Conservation (phyloP, 1,140 invertebrate genomes). For the Drosophila mayri region DNA sequence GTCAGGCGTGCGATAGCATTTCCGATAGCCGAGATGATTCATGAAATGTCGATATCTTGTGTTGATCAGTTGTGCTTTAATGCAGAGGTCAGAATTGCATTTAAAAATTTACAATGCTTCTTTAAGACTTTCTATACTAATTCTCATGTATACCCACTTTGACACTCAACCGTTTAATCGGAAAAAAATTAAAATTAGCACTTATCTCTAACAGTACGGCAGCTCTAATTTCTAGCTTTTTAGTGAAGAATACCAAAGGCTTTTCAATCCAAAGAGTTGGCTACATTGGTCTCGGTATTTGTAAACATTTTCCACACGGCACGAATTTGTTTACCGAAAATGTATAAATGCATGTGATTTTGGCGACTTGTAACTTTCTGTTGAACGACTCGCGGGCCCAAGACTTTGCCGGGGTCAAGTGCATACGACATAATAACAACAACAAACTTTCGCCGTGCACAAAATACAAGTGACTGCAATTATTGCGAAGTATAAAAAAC, state of each 20-base stretch:
- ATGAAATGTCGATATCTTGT: constrained; percentile 18
- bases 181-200: not conserved
- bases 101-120: not conserved
- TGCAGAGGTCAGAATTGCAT: not conserved
- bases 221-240: not conserved
- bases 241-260: not conserved
- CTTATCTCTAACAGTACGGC: not conserved
- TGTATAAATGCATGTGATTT: constrained; percentile 44
- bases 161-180: too few species aligned
- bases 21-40: constrained; percentile 26
- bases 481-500: constrained; percentile 32
- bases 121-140: too few species aligned
- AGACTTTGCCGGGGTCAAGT: constrained; percentile 20
- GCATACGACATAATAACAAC: not conserved
- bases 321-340: constrained; percentile 25
- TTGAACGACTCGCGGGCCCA: constrained; percentile 16
- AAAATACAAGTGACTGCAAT: constrained; percentile 29
- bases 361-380: constrained; percentile 39
- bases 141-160: too few species aligned
- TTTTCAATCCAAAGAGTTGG: not conserved
- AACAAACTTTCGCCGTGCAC: not conserved
- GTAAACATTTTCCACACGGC: constrained; percentile 43
- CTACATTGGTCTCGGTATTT: not conserved
- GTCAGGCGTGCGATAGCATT: constrained; percentile 19
- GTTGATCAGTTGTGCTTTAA: constrained; percentile 4